A percentile compares a stretch with the other conserved stretches of the same genome.
These are phyloP conservation scores for Mormyrus lacerda DNA, from an alignment of 2,113 vertebrate species.

Conservation along the genomic window DNA sequence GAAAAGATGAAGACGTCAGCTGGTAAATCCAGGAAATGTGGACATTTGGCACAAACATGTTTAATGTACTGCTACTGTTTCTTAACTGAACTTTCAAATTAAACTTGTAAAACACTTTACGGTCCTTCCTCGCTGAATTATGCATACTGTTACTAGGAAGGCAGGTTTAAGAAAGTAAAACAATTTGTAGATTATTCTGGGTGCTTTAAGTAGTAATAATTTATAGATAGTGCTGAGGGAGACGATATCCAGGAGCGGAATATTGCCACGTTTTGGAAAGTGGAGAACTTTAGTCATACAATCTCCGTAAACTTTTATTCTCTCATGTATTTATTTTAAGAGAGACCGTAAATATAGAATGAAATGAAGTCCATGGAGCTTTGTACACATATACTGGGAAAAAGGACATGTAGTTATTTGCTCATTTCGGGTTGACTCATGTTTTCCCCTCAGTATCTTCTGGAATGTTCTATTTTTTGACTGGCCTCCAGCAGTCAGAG, in stretches of 20 bases:
- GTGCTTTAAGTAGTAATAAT: constrained; percentile 5
- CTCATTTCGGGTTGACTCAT: constrained; percentile 31
- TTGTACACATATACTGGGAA: constrained; percentile 26
- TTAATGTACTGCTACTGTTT: background rate
- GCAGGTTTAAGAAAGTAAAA: background rate
- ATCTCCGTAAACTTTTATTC: constrained; percentile 32
- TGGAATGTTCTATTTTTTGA: constrained; percentile 7
- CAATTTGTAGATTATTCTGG: background rate
- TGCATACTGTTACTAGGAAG: background rate
- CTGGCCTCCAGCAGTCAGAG: background rate
- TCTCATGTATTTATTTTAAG: constrained; percentile 44
- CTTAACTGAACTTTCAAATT: background rate
- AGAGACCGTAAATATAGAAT: constrained; percentile 33
- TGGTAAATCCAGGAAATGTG: background rate
- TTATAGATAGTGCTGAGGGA: constrained; percentile 13
- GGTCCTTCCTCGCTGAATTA: background rate
- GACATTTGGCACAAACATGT: background rate
- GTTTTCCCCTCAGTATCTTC: constrained; percentile 34
- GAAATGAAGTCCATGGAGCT: constrained; percentile 38
- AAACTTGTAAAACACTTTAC: background rate
- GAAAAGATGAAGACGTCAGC: background rate
- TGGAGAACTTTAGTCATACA: constrained; percentile 34
- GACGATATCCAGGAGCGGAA: background rate
- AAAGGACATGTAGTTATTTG: constrained; percentile 19
- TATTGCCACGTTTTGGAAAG: constrained; percentile 9